Evolutionary conservation across 2,113 vertebrate species (phyloP).

Genomic region (Entomyzon cyanotis): DNA sequence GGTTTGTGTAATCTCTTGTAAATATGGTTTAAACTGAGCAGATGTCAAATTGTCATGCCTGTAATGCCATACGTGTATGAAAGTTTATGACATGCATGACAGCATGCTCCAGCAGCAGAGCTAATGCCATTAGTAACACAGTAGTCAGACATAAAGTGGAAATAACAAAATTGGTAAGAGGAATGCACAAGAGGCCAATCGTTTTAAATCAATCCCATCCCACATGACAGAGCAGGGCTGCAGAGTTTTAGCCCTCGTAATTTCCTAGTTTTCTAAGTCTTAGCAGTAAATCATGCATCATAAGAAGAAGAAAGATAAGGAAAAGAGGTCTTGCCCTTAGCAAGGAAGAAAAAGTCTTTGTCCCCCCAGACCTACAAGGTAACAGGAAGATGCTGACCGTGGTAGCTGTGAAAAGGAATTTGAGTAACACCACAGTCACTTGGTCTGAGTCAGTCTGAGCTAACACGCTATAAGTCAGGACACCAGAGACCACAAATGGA

Average conservation of each 20-base stretch:
- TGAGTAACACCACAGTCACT: background rate
- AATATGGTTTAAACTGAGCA: constrained; percentile 6
- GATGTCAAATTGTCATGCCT: constrained; percentile 22
- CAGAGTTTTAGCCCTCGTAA: background rate
- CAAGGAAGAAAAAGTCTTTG: background rate
- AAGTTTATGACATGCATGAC: background rate
- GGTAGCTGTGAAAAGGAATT: background rate
- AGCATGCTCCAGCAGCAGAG: background rate
- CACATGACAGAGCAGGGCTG: background rate
- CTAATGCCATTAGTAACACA: background rate
- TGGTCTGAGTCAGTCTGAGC: background rate
- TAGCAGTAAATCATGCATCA: background rate
- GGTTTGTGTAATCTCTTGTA: constrained; percentile 7
- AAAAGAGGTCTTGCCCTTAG: background rate
- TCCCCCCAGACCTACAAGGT: background rate
- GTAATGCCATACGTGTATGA: background rate
- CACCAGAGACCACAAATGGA: background rate
- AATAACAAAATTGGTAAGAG: background rate
- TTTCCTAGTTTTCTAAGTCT: background rate
- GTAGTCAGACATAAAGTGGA: background rate
- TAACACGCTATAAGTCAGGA: background rate
- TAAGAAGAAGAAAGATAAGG: background rate
- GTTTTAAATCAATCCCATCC: background rate
- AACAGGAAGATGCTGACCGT: background rate
- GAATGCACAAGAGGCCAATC: background rate